Conservation (phyloP, 1,140 invertebrate genomes). For the Tetramorium parvispinum region DNA sequence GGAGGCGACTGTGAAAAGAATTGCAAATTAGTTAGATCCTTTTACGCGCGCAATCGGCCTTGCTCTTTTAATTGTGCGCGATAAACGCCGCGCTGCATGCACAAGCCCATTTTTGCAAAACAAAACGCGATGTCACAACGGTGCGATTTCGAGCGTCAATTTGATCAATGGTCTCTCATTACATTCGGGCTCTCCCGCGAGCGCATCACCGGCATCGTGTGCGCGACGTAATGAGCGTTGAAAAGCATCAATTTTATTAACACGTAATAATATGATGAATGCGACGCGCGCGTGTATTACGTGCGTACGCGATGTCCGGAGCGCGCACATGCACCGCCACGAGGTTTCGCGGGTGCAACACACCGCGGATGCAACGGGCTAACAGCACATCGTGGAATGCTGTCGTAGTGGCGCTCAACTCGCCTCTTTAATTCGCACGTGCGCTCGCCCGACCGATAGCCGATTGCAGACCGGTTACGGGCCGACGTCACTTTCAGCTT, state of each 20-base stretch:
- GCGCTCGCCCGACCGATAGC: slow-evolving; percentile 29
- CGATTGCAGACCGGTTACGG: slow-evolving; percentile 23
- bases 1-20: background rate
- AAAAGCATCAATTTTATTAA: slow-evolving; percentile 58
- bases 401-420: slow-evolving; percentile 86
- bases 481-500: slow-evolving; percentile 17
- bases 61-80: background rate
- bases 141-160: background rate
- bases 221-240: slow-evolving; percentile 1
- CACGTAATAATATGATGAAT: slow-evolving; percentile 57
- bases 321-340: slow-evolving; percentile 20
- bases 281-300: slow-evolving; percentile 37
- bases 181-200: background rate
- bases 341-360: slow-evolving; percentile 67
- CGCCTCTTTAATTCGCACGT: slow-evolving; percentile 84
- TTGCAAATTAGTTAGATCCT: slow-evolving; percentile 1
- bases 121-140: background rate
- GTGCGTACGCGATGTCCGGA: background rate
- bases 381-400: slow-evolving; percentile 83
- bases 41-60: background rate
- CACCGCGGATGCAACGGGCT: slow-evolving; percentile 79
- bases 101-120: background rate
- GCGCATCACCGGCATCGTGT: background rate
- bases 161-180: background rate
- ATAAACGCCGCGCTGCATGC: background rate